Evolutionary conservation across 2,797 vertebrate species (phyloP).

Genomic region (Silurus lanzhouensis): DNA sequence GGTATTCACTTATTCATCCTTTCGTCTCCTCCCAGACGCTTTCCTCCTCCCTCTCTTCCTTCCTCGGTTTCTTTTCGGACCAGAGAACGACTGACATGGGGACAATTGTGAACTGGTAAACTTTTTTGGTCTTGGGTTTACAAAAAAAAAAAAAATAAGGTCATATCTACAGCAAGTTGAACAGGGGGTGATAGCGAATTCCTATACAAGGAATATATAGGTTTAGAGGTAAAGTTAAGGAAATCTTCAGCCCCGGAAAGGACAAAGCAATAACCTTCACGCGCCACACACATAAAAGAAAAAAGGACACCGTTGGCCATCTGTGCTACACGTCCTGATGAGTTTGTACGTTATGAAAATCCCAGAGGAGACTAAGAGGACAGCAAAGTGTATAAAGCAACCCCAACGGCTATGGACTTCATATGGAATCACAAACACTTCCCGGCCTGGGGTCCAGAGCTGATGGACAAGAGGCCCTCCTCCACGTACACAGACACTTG

Average conservation of each 20-base stretch:
- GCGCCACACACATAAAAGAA: not conserved
- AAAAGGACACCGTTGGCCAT: slow-evolving; percentile 49
- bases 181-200: not conserved
- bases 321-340: slow-evolving; percentile 41
- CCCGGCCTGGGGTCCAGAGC: slow-evolving; percentile 40
- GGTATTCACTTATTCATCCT: slow-evolving; percentile 40
- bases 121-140: no score
- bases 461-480: slow-evolving; percentile 55
- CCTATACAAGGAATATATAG: not conserved
- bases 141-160: not conserved
- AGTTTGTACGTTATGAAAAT: slow-evolving; percentile 28
- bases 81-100: slow-evolving; percentile 5
- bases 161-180: not conserved
- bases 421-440: slow-evolving; percentile 49
- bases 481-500: slow-evolving; percentile 28
- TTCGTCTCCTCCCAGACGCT: slow-evolving; percentile 37
- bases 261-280: slow-evolving; percentile 51
- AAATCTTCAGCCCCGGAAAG: slow-evolving; percentile 21
- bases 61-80: slow-evolving; percentile 2
- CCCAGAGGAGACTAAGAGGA: slow-evolving; percentile 34
- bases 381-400: slow-evolving; percentile 29
- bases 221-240: slow-evolving; percentile 19
- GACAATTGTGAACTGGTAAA: no score
- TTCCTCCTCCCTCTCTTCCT: not conserved
- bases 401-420: slow-evolving; percentile 37